phyloP scores from a whole-genome alignment of 2,113 vertebrate genomes.

The Plectropomus leopardus region DNA sequence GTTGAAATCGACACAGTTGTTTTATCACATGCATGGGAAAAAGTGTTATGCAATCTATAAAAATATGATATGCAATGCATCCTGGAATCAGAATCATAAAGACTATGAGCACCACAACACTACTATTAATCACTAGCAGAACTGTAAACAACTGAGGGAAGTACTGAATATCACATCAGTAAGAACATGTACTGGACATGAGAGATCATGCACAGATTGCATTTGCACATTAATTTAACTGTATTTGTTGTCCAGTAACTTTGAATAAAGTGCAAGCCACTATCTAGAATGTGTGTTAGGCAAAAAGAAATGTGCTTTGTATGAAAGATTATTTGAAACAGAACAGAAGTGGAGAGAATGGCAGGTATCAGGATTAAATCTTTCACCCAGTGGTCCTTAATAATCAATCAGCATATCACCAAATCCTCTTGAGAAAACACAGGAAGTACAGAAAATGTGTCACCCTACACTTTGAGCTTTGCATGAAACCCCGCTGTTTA shows the following conservation, averaged over 20 bases:
- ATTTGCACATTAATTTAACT: background rate
- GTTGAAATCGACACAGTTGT: conserved; percentile 34
- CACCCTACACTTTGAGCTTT: background rate
- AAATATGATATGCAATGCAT: conserved; percentile 20
- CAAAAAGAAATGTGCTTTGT: background rate
- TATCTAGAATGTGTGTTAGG: background rate
- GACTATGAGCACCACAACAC: background rate
- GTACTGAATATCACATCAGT: background rate
- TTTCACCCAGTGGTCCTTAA: background rate
- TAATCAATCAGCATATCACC: conserved; percentile 11
- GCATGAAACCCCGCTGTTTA: conserved; percentile 23
- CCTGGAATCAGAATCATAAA: conserved; percentile 25
- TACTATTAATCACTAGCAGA: background rate
- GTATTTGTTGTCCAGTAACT: background rate
- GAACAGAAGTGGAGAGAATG: background rate
- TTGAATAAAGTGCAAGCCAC: background rate
- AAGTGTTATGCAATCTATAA: conserved; percentile 18
- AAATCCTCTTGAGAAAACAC: conserved; percentile 40
- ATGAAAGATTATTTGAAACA: background rate
- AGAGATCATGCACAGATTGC: conserved; percentile 5
- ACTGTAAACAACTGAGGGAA: background rate
- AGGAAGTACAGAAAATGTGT: conserved; percentile 27
- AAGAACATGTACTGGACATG: background rate
- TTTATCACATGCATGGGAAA: conserved; percentile 36
- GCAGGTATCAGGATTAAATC: background rate